Evolutionary conservation across 2,797 vertebrate genomes (phyloP).

Genomic region (Sylvia borin): DNA sequence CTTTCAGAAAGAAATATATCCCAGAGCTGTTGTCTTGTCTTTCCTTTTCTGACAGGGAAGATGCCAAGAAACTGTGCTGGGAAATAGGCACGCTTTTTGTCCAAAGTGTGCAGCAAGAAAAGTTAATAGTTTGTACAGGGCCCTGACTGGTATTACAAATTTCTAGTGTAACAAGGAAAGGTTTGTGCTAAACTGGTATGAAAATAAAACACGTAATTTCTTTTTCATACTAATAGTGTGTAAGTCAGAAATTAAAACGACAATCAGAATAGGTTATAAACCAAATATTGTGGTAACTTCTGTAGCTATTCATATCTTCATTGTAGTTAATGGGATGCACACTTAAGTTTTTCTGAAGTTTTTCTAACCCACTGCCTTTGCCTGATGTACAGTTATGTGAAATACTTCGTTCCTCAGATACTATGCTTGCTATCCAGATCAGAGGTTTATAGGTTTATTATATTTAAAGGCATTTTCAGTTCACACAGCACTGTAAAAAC

Average conservation of each 20-base stretch:
- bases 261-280: neutral
- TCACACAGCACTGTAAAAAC: neutral
- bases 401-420: neutral
- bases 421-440: neutral
- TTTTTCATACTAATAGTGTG: neutral
- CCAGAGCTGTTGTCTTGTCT: neutral
- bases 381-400: neutral
- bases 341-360: neutral
- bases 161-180: neutral
- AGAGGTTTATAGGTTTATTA: neutral
- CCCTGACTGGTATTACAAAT: neutral
- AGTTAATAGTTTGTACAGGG: neutral
- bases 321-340: neutral
- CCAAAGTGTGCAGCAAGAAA: neutral
- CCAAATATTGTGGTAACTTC: neutral
- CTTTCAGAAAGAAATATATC: neutral
- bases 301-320: neutral
- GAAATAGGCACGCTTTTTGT: neutral
- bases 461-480: neutral
- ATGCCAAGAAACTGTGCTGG: neutral
- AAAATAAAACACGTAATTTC: neutral
- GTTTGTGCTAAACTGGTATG: neutral
- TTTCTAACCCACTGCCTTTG: neutral
- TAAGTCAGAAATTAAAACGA: neutral
- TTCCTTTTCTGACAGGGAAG: neutral